Evolutionary conservation across 1,140 invertebrate species (phyloP).

Genomic region (Scaptomyza hsui): DNA sequence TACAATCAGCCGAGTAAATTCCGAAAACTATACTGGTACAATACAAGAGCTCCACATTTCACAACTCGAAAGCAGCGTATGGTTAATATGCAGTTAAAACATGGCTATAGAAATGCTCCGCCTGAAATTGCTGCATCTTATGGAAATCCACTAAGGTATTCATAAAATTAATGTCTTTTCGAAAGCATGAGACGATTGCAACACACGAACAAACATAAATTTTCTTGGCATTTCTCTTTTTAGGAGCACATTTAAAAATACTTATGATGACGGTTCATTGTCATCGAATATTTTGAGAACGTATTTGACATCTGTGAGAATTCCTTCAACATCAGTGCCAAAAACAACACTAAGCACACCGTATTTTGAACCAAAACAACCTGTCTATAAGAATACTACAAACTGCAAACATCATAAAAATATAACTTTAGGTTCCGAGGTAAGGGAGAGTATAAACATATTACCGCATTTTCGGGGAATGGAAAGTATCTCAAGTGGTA

Average conservation of each 20-base stretch:
- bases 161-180: background rate
- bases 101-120: conserved; percentile 14
- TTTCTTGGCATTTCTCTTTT: background rate
- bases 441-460: background rate
- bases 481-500: background rate
- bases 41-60: conserved; percentile 6
- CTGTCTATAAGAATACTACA: background rate
- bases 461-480: background rate
- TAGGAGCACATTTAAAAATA: conserved; percentile 6
- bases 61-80: conserved; percentile 15
- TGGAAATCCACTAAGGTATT: conserved; percentile 18
- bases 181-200: background rate
- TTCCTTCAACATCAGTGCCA: background rate
- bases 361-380: background rate
- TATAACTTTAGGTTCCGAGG: background rate
- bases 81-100: conserved; percentile 12
- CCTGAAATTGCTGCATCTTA: background rate
- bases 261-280: conserved; percentile 13
- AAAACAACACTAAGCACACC: background rate
- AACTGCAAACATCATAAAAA: background rate
- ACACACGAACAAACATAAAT: background rate
- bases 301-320: conserved; percentile 4
- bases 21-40: conserved; percentile 27
- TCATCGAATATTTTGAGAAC: conserved; percentile 2
- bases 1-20: conserved; percentile 27